Evolutionary conservation across 2,113 vertebrate genomes (phyloP), one percentile per base, ranked within the genome.

Genomic region (Bubo scandiacus): DNA sequence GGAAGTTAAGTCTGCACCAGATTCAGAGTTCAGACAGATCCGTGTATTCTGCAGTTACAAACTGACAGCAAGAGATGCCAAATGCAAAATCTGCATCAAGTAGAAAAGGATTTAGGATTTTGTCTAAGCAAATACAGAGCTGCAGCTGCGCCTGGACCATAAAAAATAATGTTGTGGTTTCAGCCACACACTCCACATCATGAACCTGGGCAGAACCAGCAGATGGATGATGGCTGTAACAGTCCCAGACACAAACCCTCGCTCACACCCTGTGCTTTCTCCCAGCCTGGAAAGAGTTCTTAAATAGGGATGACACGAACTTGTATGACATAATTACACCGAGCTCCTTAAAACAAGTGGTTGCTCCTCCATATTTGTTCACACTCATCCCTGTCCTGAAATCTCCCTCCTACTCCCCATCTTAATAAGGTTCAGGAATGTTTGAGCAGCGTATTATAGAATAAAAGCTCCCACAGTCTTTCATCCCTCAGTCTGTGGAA

Each of bases 151-250:
- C 14, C 70, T 15, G 29, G 26, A 52, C n/a, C 36, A 73, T 15
- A 57, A 83, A 83, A 83, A 57, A 42, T 13, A 34, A 26, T 0
- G 0, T 0, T 30, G 38, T n/a, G 36, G 16, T 54, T 79, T 55
- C 66, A 85, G 38, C 12, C 38, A 18, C 38, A 23, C 8, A 13
- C 6, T 66, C 47, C n/a, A 25, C 17, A 40, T 51, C 42, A 22
- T 0, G 0, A 59, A 8, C 8, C 26, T 52, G 45, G 25, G 36
- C 67, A 86, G 51, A 78, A n/a, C 5, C 47, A 59, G 51, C 13
- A 20, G 15, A 1, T 10, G 36, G 62, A 57, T 6, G 0, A 5
- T 61, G 17, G 54, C 59, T 55, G 43, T 19, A 58, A 70, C 40
- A 62, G 34, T 26, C 45, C 26, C 91, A 86, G 7, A 57, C 40